These are phyloP conservation scores for Centruroides vittatus DNA, from an alignment of 1,140 invertebrate genomes.

Conservation along the genomic window DNA sequence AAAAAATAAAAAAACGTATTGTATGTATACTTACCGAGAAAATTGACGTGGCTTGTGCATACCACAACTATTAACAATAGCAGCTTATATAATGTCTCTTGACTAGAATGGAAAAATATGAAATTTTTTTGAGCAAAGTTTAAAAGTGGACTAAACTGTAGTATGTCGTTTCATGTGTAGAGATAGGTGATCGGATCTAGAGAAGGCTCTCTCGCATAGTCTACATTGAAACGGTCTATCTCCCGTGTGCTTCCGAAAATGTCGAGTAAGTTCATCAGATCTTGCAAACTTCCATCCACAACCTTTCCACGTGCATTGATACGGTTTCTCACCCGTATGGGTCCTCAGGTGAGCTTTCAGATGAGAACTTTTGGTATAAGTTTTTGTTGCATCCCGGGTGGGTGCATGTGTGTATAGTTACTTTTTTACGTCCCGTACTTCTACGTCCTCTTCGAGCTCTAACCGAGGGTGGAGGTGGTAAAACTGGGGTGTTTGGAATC, in stretches of 20 bases:
- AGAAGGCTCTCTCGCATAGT: conserved; percentile 34
- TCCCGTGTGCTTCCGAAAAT: conserved; percentile 32
- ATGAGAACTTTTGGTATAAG: conserved; percentile 56
- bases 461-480: neutral
- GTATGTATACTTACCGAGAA: too few species aligned
- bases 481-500: neutral
- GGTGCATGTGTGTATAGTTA: conserved; percentile 43
- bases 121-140: too few species aligned
- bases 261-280: conserved; percentile 42
- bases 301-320: conserved; percentile 40
- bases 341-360: conserved; percentile 48
- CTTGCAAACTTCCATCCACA: conserved; percentile 44
- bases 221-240: conserved; percentile 30
- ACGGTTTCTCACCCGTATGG: conserved; percentile 48
- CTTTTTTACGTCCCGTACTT: conserved; percentile 33
- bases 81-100: too few species aligned
- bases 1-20: too few species aligned
- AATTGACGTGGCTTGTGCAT: too few species aligned
- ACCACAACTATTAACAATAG: too few species aligned
- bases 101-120: too few species aligned
- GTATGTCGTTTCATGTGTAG: conserved; percentile 37
- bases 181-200: conserved; percentile 37
- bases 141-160: conserved; percentile 4
- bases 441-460: conserved; percentile 25
- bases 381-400: conserved; percentile 50